phyloP scores from a whole-genome alignment of 2,888 invertebrate species.

The Aphidoletes aphidimyza region DNA sequence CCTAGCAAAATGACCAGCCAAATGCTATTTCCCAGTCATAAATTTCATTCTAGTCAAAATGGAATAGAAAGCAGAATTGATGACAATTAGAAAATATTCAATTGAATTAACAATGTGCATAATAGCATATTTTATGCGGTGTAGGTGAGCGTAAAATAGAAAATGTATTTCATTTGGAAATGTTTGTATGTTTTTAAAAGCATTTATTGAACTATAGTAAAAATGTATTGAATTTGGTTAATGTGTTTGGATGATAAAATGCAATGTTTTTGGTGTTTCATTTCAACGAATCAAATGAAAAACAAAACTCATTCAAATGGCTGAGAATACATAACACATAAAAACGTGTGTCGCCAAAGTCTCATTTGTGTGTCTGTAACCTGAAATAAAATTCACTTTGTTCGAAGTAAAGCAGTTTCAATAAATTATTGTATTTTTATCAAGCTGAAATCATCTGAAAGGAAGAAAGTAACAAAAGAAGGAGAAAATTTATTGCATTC shows the following conservation, averaged over 20 bases:
- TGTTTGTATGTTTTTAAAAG: neutral
- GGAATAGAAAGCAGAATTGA: no score
- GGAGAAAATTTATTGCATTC: neutral
- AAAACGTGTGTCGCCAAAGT: conserved; percentile 26
- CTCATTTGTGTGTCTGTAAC: neutral
- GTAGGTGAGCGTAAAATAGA: neutral
- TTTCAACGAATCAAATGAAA: neutral
- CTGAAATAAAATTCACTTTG: conserved; percentile 32
- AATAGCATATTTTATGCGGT: no score
- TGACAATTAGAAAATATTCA: no score
- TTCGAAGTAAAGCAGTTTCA: neutral
- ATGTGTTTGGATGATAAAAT: neutral
- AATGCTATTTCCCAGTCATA: no score
- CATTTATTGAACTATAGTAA: neutral
- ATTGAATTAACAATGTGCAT: no score
- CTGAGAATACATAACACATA: neutral
- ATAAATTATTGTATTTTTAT: conserved; percentile 44
- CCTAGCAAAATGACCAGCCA: no score
- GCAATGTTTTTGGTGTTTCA: neutral
- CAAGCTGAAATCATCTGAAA: neutral
- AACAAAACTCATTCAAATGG: neutral
- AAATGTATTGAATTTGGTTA: neutral
- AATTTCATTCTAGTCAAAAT: no score
- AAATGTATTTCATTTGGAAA: neutral
- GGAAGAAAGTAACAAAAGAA: conserved; percentile 47